Conservation (phyloP, 1,140 invertebrate genomes). For the Drosophila tsacasi region DNA sequence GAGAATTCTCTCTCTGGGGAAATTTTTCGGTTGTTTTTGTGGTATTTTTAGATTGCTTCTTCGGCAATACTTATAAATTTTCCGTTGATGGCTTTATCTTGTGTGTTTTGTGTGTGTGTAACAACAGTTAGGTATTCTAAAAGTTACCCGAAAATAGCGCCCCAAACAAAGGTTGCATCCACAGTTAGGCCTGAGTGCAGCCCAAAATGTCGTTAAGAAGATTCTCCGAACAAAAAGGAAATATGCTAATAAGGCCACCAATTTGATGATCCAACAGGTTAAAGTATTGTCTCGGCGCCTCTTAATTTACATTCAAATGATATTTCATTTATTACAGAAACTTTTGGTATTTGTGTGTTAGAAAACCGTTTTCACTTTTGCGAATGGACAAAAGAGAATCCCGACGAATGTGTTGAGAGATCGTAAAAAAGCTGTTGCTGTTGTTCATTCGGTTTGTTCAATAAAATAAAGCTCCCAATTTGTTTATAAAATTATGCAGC, state of each 20-base stretch:
- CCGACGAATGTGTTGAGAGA: constrained; percentile 24
- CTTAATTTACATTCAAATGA: constrained; percentile 46
- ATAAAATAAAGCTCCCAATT: constrained; percentile 36
- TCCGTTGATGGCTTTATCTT: constrained; percentile 22
- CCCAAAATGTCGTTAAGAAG: constrained; percentile 41
- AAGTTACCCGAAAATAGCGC: background rate
- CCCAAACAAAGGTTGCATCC: constrained; percentile 14
- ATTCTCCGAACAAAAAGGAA: constrained; percentile 29
- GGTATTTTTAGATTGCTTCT: constrained; percentile 42
- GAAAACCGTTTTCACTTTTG: constrained; percentile 72
- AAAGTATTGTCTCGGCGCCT: constrained; percentile 10
- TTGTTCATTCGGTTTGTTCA: constrained; percentile 1
- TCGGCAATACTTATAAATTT: constrained; percentile 36
- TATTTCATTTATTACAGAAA: constrained; percentile 41
- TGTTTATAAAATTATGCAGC: constrained; percentile 55
- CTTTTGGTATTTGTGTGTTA: constrained; percentile 36
- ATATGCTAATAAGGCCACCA: constrained; percentile 40
- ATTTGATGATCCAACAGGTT: constrained; percentile 54
- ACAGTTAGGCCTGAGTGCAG: constrained; percentile 43
- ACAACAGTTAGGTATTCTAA: constrained; percentile 41
- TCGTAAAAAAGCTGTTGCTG: constrained; percentile 33
- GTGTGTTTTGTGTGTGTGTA: background rate
- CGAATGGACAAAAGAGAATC: constrained; percentile 57
- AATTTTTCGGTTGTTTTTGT: constrained; percentile 12
- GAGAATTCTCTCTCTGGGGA: constrained; percentile 30